These are phyloP conservation scores for Nycticryphes semicollaris DNA, from an alignment of 2,113 vertebrate genomes.

Conservation along the genomic window DNA sequence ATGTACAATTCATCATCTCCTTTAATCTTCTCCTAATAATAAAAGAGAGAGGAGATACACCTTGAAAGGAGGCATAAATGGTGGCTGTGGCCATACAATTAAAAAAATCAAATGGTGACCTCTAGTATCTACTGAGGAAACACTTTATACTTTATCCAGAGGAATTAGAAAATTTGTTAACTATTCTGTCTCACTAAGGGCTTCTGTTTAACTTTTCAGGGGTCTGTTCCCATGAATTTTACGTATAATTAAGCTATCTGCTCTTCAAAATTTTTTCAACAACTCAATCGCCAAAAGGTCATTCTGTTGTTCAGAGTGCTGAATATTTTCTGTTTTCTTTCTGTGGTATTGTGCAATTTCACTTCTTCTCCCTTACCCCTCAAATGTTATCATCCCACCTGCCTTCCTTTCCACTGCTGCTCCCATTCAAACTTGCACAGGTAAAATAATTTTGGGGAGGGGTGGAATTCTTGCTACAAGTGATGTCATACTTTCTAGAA, in stretches of 20 bases:
- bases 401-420: background rate
- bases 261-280: background rate
- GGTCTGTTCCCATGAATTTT: background rate
- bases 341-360: background rate
- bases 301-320: background rate
- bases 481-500: background rate
- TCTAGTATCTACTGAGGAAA: slow-evolving; percentile 20
- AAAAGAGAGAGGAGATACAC: background rate
- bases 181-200: background rate
- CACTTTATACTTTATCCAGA: background rate
- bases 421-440: background rate
- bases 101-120: slow-evolving; percentile 37
- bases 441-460: background rate
- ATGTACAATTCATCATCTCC: slow-evolving; percentile 1
- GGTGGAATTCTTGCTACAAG: background rate
- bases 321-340: background rate
- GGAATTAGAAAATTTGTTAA: background rate
- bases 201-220: background rate
- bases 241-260: background rate
- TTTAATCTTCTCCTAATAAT: slow-evolving; percentile 8
- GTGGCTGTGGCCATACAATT: background rate
- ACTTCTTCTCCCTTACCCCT: background rate
- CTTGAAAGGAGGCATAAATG: background rate
- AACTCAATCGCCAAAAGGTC: background rate
- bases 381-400: background rate